These are phyloP conservation scores for Aporrectodea caliginosa DNA, from an alignment of 1,140 invertebrate genomes.

Conservation along the genomic window DNA sequence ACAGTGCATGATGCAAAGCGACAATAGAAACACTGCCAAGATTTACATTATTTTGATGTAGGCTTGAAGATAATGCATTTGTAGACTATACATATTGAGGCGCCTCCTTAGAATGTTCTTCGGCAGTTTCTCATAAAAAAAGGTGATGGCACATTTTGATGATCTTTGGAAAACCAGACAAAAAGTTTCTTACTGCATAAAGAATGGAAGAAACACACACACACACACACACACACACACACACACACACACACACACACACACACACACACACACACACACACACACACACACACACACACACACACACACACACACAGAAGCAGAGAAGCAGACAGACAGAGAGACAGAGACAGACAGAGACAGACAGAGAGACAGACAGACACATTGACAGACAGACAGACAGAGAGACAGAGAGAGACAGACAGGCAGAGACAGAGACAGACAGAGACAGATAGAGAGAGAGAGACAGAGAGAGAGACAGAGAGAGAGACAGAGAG, in stretches of 20 bases:
- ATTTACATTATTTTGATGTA: no score
- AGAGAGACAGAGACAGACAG: not conserved
- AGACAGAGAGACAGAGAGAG: slow-evolving; percentile 11
- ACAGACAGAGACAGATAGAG: not conserved
- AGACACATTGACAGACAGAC: slow-evolving; percentile 3
- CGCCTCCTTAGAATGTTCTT: no score
- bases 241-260: slow-evolving; percentile 36
- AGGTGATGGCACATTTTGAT: no score
- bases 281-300: slow-evolving; percentile 36
- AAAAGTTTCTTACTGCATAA: no score
- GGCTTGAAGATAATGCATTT: no score
- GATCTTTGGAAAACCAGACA: no score
- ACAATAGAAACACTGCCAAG: no score
- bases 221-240: slow-evolving; percentile 30
- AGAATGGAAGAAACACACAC: no score
- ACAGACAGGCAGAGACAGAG: slow-evolving; percentile 2
- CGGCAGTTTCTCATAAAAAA: no score
- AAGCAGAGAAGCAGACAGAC: slow-evolving; percentile 4
- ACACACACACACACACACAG: slow-evolving; percentile 30
- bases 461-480: slow-evolving; percentile 13
- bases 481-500: not conserved
- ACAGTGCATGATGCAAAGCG: no score
- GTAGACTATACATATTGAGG: no score
- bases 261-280: slow-evolving; percentile 37
- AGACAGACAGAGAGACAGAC: slow-evolving; percentile 18